Percentiles rank a stretch among this genome's conserved stretches.
Evolutionary conservation across 2,113 vertebrate genomes (phyloP).

Genomic region (Kryptolebias marmoratus): DNA sequence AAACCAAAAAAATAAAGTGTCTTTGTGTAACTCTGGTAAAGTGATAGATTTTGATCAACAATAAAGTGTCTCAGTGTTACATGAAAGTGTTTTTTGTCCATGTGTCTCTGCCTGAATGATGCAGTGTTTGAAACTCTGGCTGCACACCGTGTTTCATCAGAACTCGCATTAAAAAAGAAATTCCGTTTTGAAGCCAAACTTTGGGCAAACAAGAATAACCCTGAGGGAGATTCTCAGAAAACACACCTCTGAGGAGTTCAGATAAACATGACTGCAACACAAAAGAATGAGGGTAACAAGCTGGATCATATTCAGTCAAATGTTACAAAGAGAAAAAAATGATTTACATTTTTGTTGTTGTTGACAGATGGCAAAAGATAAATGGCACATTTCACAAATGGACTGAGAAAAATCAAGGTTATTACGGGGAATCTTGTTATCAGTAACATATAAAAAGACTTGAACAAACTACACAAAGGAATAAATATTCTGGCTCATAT

Average conservation of each 20-base stretch:
- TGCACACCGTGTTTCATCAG: slow-evolving; percentile 8
- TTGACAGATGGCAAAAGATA: too few species aligned
- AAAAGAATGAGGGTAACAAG: not conserved
- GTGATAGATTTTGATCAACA: slow-evolving; percentile 58
- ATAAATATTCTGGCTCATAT: too few species aligned
- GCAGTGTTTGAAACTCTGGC: slow-evolving; percentile 36
- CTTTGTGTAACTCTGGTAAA: slow-evolving; percentile 50
- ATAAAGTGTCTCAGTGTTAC: slow-evolving; percentile 72
- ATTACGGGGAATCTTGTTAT: too few species aligned
- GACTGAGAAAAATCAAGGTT: not conserved
- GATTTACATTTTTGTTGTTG: too few species aligned
- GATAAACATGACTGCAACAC: not conserved
- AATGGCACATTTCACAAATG: not conserved
- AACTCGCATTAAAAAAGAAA: slow-evolving; percentile 7
- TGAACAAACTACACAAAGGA: too few species aligned
- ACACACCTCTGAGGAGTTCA: not conserved
- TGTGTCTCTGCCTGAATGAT: slow-evolving; percentile 4
- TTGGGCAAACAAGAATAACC: slow-evolving; percentile 25
- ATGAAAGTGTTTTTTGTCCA: slow-evolving; percentile 15
- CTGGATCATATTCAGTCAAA: not conserved
- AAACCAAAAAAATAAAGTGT: slow-evolving; percentile 59
- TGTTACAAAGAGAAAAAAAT: not conserved
- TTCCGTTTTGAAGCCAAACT: slow-evolving; percentile 14
- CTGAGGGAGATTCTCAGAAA: not conserved
- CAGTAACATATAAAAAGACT: too few species aligned